Evolutionary conservation across 1,140 invertebrate genomes (phyloP), one percentile per base, ranked within the genome.

Genomic region (Drosophila nasuta): DNA sequence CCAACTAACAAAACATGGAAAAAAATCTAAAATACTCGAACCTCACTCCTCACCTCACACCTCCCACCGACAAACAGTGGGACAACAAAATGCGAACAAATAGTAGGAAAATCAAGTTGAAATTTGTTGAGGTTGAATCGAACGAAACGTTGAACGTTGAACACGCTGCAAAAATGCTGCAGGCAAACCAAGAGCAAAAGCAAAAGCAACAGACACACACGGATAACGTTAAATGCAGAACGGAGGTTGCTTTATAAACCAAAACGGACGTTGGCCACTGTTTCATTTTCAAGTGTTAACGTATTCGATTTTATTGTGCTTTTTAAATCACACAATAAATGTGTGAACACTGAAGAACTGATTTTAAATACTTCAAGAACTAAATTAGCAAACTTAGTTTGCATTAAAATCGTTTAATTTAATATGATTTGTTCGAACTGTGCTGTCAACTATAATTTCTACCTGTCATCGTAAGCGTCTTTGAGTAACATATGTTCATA

Each of bases 51-150:
- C 20, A 25, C 20, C 20, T 25, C 3, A 3, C 3, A 25, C 20
- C 3, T 25, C 3, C 20, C 20, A 25, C 20, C 20, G 0, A 0
- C 20, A 25, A 25, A 25, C 20, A 25, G 56, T 30, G 13, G 52
- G 10, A 48, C 17, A 58, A 75, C 70, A 75, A 69, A 68, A 74
- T 73, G 56, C 49, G 81, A 85, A 82, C 82, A 85, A 85, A 82
- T 69, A 54, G 65, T 73, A 79, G 71, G 68, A 88, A 86, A 86
- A 86, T 86, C 82, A 87, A 87, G 83, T 86, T 88, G 67, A 77
- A 86, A 79, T 79, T 87, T 73, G 79, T 86, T 85, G 82, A 86
- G 82, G 64, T 87, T 74, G 71, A 73, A 64, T 63, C 57, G 65
- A 64, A 63, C 57, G 65, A 60, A 74, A 60, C 25, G 65, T 69